Base-by-base conservation (phyloP, 1,140 invertebrate species). In the Spodoptera frugiperda region DNA sequence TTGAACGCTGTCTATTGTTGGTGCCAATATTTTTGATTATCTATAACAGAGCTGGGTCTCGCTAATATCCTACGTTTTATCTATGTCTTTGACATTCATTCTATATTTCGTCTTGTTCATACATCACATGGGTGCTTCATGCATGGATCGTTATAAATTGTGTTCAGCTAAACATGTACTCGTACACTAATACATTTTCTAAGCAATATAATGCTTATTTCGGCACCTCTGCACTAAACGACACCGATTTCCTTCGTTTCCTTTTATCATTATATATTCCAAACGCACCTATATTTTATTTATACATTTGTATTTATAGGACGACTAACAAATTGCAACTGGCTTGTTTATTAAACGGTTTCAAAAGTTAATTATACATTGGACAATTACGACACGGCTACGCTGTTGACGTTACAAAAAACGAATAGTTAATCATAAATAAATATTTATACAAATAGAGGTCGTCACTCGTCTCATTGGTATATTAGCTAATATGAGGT, bases 1-100 rank as follows among this genome's bases (percentile, higher is more conserved):
- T 89, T 80, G 12, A 80, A 84, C 76, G 84, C 84, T 84, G 76
- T 75, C 54, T 77, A 59, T 78, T 25, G 70, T 80, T 77, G 78
- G 76, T 76, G 73, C 54, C 68, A 46, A 70, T 72, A 73, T 70
- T 79, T 81, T 75, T 71, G 44, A 63, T 44, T 63, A 74, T 59
- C 19, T 57, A 57, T 59, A 73, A 73, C 53, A 55, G 51, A 71
- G 51, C 49, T 55, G 68, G 33, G 68, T 44, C 68, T 71, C 68
- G 51, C 61, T 68, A 54, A 63, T 21, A 54, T 77, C 39, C 21
- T 54, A 39, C 1, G 8, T 68, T 21, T 14, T 39, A 54, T 49
- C 14, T 71, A 33, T 70, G 33, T 71, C 51, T 71, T 39, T 39
- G 49, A 71, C 49, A 71, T 71, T 53, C 21, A 48, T 55, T 71